These are phyloP conservation scores for Brienomyrus longianalis DNA, from an alignment of 2,113 vertebrate genomes.

Conservation along the genomic window DNA sequence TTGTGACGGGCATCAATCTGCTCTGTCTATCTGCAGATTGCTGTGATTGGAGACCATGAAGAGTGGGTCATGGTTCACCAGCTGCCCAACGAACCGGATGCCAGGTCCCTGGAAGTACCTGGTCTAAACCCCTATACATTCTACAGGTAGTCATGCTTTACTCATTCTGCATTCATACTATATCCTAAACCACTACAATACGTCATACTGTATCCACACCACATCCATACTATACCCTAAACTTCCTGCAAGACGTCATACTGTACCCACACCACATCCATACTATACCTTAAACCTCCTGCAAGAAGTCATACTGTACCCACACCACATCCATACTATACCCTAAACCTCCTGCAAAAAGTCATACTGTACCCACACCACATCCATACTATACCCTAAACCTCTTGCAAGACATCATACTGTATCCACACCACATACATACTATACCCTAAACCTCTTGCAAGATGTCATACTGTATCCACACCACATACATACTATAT, in stretches of 20 bases:
- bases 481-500: neutral
- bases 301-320: constrained; percentile 50
- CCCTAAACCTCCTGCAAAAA: constrained; percentile 39
- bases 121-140: constrained; percentile 83
- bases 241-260: constrained; percentile 56
- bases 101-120: constrained; percentile 80
- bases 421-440: neutral
- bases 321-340: neutral
- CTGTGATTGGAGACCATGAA: constrained; percentile 77
- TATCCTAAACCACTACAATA: constrained; percentile 74
- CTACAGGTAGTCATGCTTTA: constrained; percentile 66
- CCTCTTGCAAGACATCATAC: constrained; percentile 72
- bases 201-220: neutral
- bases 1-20: neutral
- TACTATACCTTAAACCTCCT: constrained; percentile 56
- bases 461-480: constrained; percentile 44
- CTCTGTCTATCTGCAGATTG: constrained; percentile 58
- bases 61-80: constrained; percentile 83
- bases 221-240: too few species aligned
- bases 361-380: neutral
- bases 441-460: constrained; percentile 35
- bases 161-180: neutral
- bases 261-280: neutral
- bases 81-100: constrained; percentile 79
- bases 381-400: constrained; percentile 28